Evolutionary conservation across 2,113 vertebrate species (phyloP).

Genomic region (Xiphias gladius): DNA sequence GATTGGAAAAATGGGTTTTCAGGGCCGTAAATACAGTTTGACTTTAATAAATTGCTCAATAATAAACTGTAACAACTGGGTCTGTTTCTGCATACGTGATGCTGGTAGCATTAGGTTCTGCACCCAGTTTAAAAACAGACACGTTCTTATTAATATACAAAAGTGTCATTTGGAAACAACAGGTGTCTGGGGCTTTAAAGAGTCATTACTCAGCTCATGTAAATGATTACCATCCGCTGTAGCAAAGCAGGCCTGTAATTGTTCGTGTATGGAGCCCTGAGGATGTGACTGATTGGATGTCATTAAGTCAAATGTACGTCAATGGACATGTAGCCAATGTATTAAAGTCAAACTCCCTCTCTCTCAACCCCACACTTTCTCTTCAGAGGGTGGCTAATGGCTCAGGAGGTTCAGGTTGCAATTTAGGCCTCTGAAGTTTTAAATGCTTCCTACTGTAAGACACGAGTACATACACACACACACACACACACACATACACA

Average conservation of each 20-base stretch:
- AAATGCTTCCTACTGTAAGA: conserved; percentile 57
- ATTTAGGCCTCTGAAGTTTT: conserved; percentile 58
- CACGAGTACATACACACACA: background rate
- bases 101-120: background rate
- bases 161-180: conserved; percentile 42
- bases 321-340: conserved; percentile 38
- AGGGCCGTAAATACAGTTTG: background rate
- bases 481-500: background rate
- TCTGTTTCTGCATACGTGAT: background rate
- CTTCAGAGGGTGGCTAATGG: conserved; percentile 50
- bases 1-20: background rate
- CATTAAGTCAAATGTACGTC: conserved; percentile 71
- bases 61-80: background rate
- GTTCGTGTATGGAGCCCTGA: conserved; percentile 48
- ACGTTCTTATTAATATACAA: conserved; percentile 22
- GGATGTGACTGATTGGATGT: conserved; percentile 68
- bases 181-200: conserved; percentile 32
- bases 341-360: conserved; percentile 35
- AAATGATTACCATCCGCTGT: conserved; percentile 43
- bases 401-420: conserved; percentile 58
- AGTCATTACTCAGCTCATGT: conserved; percentile 59
- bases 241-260: conserved; percentile 67
- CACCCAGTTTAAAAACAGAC: conserved; percentile 9
- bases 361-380: conserved; percentile 58
- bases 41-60: background rate